These are phyloP conservation scores for Stenodema calcarata DNA, from an alignment of 2,888 invertebrate genomes.

Conservation along the genomic window DNA sequence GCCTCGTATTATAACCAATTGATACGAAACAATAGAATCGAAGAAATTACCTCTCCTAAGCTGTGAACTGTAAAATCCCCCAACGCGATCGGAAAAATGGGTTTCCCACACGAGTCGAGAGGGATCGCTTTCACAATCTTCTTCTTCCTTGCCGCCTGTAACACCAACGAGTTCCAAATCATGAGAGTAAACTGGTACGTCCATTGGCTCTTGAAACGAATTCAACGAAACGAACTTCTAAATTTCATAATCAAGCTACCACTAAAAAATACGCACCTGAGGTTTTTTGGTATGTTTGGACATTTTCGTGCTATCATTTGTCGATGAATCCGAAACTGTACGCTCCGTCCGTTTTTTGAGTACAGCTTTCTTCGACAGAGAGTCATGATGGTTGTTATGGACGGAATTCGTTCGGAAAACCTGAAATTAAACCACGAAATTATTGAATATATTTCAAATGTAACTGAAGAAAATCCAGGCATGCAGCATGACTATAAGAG, in stretches of 20 bases:
- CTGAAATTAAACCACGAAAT: neutral
- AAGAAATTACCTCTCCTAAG: slow-evolving; percentile 70
- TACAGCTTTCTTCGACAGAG: slow-evolving; percentile 8
- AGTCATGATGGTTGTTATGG: neutral
- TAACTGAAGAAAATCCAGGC: too few relatives aligned
- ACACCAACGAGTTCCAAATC: neutral
- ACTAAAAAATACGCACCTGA: neutral
- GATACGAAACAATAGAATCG: too few relatives aligned
- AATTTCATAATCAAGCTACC: too few relatives aligned
- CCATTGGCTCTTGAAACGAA: too few relatives aligned
- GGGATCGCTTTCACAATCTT: slow-evolving; percentile 70
- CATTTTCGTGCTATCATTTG: slow-evolving; percentile 38
- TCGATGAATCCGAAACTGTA: slow-evolving; percentile 29
- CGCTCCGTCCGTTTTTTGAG: slow-evolving; percentile 29
- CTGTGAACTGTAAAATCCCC: slow-evolving; percentile 76
- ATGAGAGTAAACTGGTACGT: too few relatives aligned
- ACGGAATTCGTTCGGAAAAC: neutral
- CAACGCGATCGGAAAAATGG: slow-evolving; percentile 75
- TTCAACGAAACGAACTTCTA: too few relatives aligned
- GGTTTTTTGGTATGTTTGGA: slow-evolving; percentile 51
- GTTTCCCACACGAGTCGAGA: slow-evolving; percentile 71
- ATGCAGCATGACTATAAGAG: too few relatives aligned
- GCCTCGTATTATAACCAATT: too few relatives aligned
- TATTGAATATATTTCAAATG: neutral
- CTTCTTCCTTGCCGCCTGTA: slow-evolving; percentile 52